A percentile compares a stretch with the other conserved stretches of the same genome.
Conservation (phyloP, 2,797 vertebrate species). For the Notolabrus celidotus region DNA sequence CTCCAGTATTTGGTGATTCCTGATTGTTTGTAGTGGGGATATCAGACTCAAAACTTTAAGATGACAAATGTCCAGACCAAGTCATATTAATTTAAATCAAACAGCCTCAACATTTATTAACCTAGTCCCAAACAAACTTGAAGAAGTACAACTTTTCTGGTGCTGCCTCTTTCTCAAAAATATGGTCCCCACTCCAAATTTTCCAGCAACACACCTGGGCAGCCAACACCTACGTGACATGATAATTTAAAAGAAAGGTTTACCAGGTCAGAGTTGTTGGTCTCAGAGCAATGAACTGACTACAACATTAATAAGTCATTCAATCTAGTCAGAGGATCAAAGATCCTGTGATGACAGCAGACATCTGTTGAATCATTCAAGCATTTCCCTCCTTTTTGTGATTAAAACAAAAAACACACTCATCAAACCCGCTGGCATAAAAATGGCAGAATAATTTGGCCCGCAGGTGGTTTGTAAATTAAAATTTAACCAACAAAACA, state of each 20-base stretch:
- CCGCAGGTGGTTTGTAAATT: slow-evolving; percentile 23
- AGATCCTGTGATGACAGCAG: not conserved
- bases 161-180: not conserved
- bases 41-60: too few relatives aligned
- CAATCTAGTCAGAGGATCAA: slow-evolving; percentile 6
- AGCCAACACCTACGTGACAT: not conserved
- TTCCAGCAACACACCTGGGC: not conserved
- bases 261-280: not conserved
- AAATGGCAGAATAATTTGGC: slow-evolving; percentile 3
- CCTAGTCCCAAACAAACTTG: too few relatives aligned
- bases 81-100: too few relatives aligned
- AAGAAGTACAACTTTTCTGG: not conserved
- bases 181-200: not conserved
- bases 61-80: too few relatives aligned
- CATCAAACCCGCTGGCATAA: not conserved
- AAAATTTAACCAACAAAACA: slow-evolving; percentile 15
- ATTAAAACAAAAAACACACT: not conserved
- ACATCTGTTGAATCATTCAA: not conserved
- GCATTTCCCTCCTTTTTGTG: not conserved
- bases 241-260: not conserved
- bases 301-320: slow-evolving; percentile 5
- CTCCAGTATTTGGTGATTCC: too few relatives aligned
- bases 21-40: too few relatives aligned
- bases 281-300: not conserved
- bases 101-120: too few relatives aligned